Percentiles rank a stretch among this genome's conserved stretches.
These are phyloP conservation scores for Diadophis punctatus DNA, from an alignment of 2,113 vertebrate genomes.

Conservation along the genomic window DNA sequence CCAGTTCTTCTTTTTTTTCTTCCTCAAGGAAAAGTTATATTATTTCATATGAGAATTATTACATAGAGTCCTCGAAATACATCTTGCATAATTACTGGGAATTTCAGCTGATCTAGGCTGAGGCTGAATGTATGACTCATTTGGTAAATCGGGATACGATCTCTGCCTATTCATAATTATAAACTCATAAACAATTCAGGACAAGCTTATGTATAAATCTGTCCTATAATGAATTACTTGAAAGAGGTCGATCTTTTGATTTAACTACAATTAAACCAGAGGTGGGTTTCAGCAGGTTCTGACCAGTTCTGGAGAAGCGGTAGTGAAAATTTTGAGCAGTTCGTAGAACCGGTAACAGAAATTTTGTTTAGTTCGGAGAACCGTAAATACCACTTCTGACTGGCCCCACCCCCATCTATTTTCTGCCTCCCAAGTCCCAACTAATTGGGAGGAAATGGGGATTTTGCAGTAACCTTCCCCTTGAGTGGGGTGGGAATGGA, in stretches of 20 bases:
- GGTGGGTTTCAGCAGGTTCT: too few species aligned
- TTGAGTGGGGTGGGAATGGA: too few species aligned
- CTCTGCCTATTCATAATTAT: not conserved
- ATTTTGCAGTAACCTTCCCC: too few species aligned
- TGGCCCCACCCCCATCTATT: too few species aligned
- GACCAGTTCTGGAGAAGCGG: too few species aligned
- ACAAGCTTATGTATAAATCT: not conserved
- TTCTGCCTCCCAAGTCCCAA: too few species aligned
- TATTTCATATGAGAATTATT: not conserved
- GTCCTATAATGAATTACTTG: not conserved
- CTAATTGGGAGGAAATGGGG: too few species aligned
- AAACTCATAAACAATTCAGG: not conserved
- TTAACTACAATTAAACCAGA: not conserved
- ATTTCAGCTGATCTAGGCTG: not conserved
- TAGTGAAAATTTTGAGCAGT: too few species aligned
- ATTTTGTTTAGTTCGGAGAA: too few species aligned
- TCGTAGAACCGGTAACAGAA: too few species aligned
- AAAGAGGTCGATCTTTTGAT: not conserved
- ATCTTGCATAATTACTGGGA: not conserved
- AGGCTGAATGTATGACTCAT: not conserved
- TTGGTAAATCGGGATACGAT: not conserved
- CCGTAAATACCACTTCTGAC: too few species aligned
- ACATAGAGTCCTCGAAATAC: not conserved
- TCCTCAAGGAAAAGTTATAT: not conserved
- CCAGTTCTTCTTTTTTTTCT: not conserved